phyloP scores from a whole-genome alignment of 2,888 invertebrate species.

The Beris morrisii region DNA sequence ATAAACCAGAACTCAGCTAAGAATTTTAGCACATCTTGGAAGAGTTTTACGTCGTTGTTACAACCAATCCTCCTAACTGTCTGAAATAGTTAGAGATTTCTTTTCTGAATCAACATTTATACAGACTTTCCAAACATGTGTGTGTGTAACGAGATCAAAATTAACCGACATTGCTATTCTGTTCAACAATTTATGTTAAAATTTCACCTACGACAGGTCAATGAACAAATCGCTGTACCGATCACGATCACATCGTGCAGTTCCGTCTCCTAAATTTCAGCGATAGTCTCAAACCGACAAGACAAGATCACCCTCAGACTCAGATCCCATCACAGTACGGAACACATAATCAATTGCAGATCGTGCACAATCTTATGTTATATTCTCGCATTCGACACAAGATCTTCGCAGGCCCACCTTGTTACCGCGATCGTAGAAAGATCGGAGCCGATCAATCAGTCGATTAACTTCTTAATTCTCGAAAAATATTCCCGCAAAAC shows the following conservation, averaged over 20 bases:
- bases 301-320: no score
- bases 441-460: constrained; percentile 5
- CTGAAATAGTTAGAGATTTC: no score
- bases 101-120: no score
- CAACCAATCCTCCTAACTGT: no score
- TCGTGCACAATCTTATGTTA: constrained; percentile 9
- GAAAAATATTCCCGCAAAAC: constrained; percentile 18
- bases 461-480: background rate
- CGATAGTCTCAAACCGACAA: background rate
- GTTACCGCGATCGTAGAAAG: no score
- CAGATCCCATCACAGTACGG: background rate
- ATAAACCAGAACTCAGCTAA: no score
- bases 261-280: constrained; percentile 13
- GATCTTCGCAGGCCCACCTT: constrained; percentile 1
- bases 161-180: no score
- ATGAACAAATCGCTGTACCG: constrained; percentile 11
- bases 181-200: background rate
- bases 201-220: constrained; percentile 12
- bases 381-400: background rate
- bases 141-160: no score
- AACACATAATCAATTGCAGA: constrained; percentile 6
- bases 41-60: no score
- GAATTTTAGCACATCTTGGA: no score
- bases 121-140: no score
- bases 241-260: constrained; percentile 11